Base-by-base conservation (phyloP, 37 sponge, comb jelly and placozoan species). In the Oopsacas minuta region DNA sequence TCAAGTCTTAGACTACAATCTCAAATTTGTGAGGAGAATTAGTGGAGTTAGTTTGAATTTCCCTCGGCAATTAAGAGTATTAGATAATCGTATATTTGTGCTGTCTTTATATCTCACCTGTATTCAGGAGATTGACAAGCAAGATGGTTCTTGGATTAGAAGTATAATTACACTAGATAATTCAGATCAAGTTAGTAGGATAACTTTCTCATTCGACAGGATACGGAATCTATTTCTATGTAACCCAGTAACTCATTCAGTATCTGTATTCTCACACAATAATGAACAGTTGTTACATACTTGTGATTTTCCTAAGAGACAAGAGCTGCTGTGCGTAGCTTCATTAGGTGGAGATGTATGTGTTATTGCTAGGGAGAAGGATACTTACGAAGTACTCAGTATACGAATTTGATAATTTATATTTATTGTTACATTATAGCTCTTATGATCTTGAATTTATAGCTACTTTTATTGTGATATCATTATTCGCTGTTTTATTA, bases 91-190 rank as follows among this genome's bases (percentile, higher is more conserved):
- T n/a, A 5, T 61, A 3, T 61, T 61, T 12, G 75, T 61, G 75
- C 75, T 61, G 75, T 32, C 75, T 61, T 12, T 3, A 3, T 61
- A 10, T 34, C 20, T 25, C 75, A 25, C 28, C 30, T 61, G 75
- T 34, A 12, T 61, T 3, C 75, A 61, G 30, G 75, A 61, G 75
- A 61, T 61, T 12, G 75, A 61, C 75, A 61, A 61, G 75, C 75
- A 61, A 34, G 75, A 61, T 34, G 75, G 75, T 12, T 61, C 75
- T 5, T 61, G 75, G 75, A 34, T 61, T 25, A 3, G 75, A 12
- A 61, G 75, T n/a, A 61, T 61, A 10, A 34, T 61, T 20, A n/a
- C 20, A 34, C 75, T 10, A 61, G 75, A n/a, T 5, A 34, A 61
- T 3, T 12, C 75, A 3, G 22, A 5, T 25, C 28, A 61, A 3